These are phyloP conservation scores for Ceyx cyanopectus DNA, from an alignment of 2,113 vertebrate species.

Conservation along the genomic window DNA sequence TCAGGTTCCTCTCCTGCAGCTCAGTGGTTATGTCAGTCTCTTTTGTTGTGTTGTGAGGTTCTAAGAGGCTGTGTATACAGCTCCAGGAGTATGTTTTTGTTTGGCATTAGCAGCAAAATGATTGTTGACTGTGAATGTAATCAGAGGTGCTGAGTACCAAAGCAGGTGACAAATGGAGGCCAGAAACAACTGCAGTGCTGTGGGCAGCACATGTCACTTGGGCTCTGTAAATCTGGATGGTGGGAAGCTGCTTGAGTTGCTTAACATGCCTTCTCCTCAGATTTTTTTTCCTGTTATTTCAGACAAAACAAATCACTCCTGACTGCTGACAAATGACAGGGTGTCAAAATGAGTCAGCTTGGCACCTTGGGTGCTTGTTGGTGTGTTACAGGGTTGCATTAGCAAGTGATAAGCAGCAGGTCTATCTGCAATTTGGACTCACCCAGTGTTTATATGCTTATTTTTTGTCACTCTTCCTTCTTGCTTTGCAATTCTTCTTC, in stretches of 20 bases:
- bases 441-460: not conserved
- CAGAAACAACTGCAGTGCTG: not conserved
- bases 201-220: not conserved
- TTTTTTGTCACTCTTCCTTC: not conserved
- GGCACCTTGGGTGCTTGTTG: not conserved
- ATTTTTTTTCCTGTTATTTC: not conserved
- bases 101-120: not conserved
- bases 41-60: not conserved
- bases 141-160: not conserved
- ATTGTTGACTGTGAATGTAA: not conserved
- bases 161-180: not conserved
- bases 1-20: not conserved
- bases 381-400: not conserved
- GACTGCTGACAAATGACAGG: not conserved
- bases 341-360: not conserved
- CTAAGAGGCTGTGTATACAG: not conserved
- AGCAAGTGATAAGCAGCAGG: not conserved
- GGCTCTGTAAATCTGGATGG: not conserved
- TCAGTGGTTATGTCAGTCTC: not conserved
- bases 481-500: not conserved
- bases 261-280: not conserved
- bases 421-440: not conserved
- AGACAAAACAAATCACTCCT: not conserved
- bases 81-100: not conserved
- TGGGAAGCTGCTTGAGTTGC: fast-evolving